Evolutionary conservation across 2,888 invertebrate genomes (phyloP), one percentile per base, ranked within the genome.

Genomic region (Ceriagrion tenellum): DNA sequence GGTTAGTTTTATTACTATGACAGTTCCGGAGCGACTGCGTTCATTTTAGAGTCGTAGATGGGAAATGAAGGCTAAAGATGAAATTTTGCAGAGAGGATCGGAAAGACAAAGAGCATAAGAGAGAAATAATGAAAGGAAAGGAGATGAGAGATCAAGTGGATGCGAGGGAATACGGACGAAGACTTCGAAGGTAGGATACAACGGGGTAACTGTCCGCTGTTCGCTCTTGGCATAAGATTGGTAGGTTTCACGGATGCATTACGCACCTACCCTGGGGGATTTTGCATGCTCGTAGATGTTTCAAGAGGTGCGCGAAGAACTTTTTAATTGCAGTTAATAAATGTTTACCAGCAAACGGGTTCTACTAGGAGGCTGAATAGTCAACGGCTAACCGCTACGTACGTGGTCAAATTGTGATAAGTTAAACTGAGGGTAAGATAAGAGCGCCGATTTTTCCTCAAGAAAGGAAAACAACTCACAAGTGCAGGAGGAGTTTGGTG

Each of bases 201-300:
- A 69, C 23, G 23, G 26, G 55, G 89, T 89, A 89, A 89, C 47
- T 93, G 59, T 63, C 69, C 74, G 10, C 63, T 69, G 23, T 69
- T 74, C 47, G n/a, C 47, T 12, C n/a, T 6, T 74, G 40, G 69
- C 59, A 91, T n/a, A 26, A 91, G 59, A 91, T 91, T 63, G 63
- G n/a, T 47, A n/a, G 93, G 55, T 69, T 23, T 69, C 40, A 93
- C 18, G 69, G 69, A 93, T 47, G 69, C 69, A 40, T 74, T 55
- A 69, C 47, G 69, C 69, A 69, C 47, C 20, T 93, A 69, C 47
- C 47, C 63, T 47, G 47, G 63, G n/a, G n/a, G 23, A 55, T 47
- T 91, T 93, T 74, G 69, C 93, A 74, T 74, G 20, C 47, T 93
- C 18, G 63, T 93, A 69, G 47, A 74, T 93, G 26, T 93, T 93